A percentile compares a stretch with the other conserved stretches of the same genome.
Evolutionary conservation across 2,113 vertebrate species (phyloP).

Genomic region (Chamaea fasciata): DNA sequence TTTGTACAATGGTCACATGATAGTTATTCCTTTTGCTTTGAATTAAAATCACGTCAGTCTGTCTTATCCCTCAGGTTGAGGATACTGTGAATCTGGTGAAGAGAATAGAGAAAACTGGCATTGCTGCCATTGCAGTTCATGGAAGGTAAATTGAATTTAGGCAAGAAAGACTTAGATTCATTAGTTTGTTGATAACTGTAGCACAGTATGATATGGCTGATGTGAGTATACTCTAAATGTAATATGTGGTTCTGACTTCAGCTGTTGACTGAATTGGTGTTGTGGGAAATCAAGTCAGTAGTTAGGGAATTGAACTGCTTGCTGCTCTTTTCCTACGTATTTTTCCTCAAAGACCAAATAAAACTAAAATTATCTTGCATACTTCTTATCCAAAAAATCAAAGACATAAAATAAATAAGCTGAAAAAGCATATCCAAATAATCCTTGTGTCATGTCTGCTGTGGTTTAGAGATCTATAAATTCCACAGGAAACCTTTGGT

Average conservation of each 20-base stretch:
- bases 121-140: conserved; percentile 91
- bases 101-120: conserved; percentile 89
- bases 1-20: background rate
- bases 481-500: background rate
- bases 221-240: background rate
- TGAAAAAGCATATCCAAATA: background rate
- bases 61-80: conserved; percentile 75
- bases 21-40: background rate
- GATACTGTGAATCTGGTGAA: conserved; percentile 86
- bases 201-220: background rate
- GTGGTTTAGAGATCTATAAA: background rate
- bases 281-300: background rate
- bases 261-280: background rate
- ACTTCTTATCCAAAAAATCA: background rate
- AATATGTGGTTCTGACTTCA: background rate
- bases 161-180: background rate
- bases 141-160: conserved; percentile 80
- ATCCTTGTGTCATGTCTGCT: background rate
- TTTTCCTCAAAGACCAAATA: background rate
- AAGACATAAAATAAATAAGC: background rate
- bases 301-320: background rate
- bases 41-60: background rate
- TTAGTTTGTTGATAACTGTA: background rate
- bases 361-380: background rate
- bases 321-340: background rate